Conservation (phyloP, 2,888 invertebrate species). For the Meta bourneti region DNA sequence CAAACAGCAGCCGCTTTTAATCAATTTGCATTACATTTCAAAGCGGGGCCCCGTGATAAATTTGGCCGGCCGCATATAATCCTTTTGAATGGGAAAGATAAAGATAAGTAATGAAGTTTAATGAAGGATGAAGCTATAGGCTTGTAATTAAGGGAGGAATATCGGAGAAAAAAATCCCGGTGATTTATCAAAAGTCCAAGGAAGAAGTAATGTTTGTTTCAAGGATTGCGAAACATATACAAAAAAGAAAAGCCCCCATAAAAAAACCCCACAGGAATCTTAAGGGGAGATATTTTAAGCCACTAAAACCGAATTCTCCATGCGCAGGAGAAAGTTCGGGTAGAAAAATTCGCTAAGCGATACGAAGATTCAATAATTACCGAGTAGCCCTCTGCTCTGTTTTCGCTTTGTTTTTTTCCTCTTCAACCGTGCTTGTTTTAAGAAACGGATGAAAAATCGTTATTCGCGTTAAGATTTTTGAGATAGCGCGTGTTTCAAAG, state of each 20-base stretch:
- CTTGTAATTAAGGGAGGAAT: conserved; percentile 70
- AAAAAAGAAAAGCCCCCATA: conserved; percentile 39
- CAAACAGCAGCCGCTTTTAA: conserved; percentile 65
- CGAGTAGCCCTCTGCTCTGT: conserved; percentile 1
- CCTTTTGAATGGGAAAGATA: conserved; percentile 71
- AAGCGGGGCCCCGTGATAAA: conserved; percentile 63
- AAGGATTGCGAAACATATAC: conserved; percentile 63
- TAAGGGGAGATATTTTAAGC: conserved; percentile 69
- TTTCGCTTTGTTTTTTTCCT: conserved; percentile 15
- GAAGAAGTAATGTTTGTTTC: conserved; percentile 75
- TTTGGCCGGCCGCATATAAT: conserved; percentile 72
- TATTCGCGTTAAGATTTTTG: conserved; percentile 58
- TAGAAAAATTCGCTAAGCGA: conserved; percentile 63
- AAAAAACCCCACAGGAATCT: conserved; percentile 55
- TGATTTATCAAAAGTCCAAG: conserved; percentile 70
- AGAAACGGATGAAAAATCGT: conserved; percentile 73
- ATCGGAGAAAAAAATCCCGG: conserved; percentile 63
- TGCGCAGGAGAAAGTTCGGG: conserved; percentile 30
- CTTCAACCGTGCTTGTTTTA: conserved; percentile 5
- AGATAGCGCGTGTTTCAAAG: conserved; percentile 47
- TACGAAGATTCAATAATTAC: conserved; percentile 73
- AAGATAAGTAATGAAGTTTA: conserved; percentile 75
- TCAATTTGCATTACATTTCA: conserved; percentile 76
- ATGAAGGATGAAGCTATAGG: conserved; percentile 64
- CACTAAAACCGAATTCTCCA: conserved; percentile 61